A percentile compares a stretch with the other conserved stretches of the same genome.
phyloP scores from a whole-genome alignment of 2,113 vertebrate species.

The Pelvicachromis taeniatus region DNA sequence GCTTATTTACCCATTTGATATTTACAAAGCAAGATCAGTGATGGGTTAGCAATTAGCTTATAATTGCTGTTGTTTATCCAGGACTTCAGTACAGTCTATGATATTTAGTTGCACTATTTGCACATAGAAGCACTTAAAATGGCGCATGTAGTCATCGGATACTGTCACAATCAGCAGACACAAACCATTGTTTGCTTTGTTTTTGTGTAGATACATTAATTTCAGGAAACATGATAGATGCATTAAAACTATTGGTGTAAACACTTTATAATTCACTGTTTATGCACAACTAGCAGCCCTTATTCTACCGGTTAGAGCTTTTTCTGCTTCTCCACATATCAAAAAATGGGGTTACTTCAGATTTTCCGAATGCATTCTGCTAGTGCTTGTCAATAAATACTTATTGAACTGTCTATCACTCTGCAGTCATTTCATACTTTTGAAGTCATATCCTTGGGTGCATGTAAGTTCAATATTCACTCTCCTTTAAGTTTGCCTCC shows the following conservation, averaged over 20 bases:
- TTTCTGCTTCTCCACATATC: not conserved
- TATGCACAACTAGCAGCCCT: not conserved
- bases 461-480: not conserved
- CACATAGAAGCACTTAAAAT: not conserved
- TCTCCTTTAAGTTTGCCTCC: not conserved
- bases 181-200: not conserved
- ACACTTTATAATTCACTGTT: not conserved
- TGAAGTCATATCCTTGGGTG: not conserved
- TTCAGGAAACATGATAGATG: not conserved
- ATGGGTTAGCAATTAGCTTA: not conserved
- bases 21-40: not conserved
- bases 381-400: not conserved
- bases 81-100: not conserved
- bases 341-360: not conserved
- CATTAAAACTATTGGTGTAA: not conserved
- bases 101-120: not conserved
- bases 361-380: not conserved
- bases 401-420: not conserved
- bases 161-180: not conserved
- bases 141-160: not conserved
- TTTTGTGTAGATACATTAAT: not conserved
- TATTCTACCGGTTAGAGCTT: not conserved
- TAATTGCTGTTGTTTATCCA: not conserved
- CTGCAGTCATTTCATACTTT: not conserved
- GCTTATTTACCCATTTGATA: not conserved